Evolutionary conservation across 2,888 invertebrate species (phyloP).

Genomic region (Bimastos eiseni): DNA sequence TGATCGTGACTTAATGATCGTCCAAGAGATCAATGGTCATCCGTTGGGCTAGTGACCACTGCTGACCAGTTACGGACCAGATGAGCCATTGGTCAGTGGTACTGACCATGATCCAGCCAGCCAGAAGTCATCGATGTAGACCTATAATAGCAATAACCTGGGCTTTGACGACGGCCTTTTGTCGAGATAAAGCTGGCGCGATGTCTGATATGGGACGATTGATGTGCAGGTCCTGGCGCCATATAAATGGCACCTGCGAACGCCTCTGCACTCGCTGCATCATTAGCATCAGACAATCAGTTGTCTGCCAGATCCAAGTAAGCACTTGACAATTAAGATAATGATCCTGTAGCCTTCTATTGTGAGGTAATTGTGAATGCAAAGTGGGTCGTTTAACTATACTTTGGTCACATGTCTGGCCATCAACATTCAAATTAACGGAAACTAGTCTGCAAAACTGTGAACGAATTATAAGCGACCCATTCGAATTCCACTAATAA

Average conservation of each 20-base stretch:
- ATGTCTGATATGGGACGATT: neutral
- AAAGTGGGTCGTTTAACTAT: neutral
- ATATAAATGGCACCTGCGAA: neutral
- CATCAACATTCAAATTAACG: neutral
- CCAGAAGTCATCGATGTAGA: neutral
- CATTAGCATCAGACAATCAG: neutral
- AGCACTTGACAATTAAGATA: neutral
- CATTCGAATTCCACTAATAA: neutral
- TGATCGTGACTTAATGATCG: neutral
- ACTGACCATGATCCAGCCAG: neutral
- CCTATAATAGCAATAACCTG: neutral
- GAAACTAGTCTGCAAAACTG: neutral
- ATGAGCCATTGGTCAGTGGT: neutral
- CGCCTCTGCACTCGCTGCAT: neutral
- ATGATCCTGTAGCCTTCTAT: neutral
- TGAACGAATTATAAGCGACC: neutral
- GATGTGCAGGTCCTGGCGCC: neutral
- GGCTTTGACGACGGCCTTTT: neutral
- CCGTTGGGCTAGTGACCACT: too few species aligned
- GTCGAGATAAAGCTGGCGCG: neutral
- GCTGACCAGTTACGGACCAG: neutral
- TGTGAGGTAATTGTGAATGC: neutral
- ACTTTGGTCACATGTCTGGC: neutral
- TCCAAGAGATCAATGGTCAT: neutral
- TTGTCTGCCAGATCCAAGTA: neutral